Evolutionary conservation across 2,888 invertebrate genomes (phyloP).

Genomic region (Drosophila differens): DNA sequence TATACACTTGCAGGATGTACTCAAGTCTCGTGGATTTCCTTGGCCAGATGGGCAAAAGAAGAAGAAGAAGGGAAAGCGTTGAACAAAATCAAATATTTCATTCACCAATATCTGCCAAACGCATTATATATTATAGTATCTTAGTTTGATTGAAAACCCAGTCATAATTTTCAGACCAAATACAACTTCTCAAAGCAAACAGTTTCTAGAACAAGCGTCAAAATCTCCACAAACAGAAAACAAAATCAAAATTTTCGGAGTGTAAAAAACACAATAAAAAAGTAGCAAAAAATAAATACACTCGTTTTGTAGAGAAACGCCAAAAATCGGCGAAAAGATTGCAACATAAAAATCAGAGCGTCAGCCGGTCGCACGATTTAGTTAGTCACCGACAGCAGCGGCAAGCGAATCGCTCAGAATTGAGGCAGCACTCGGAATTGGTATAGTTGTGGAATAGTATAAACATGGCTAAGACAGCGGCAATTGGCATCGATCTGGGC

Average conservation of each 20-base stretch:
- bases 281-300: slow-evolving; percentile 9
- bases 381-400: slow-evolving; percentile 33
- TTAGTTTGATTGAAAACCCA: slow-evolving; percentile 43
- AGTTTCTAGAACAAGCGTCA: slow-evolving; percentile 59
- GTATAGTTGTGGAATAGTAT: not conserved
- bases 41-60: slow-evolving; percentile 95
- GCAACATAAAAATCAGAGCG: slow-evolving; percentile 54
- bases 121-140: not conserved
- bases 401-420: slow-evolving; percentile 12
- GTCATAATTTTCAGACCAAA: slow-evolving; percentile 36
- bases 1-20: slow-evolving; percentile 88
- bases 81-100: slow-evolving; percentile 14
- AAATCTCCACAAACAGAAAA: slow-evolving; percentile 52
- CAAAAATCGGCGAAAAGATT: slow-evolving; percentile 31
- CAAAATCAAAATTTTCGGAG: slow-evolving; percentile 43
- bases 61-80: slow-evolving; percentile 92
- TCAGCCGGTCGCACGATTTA: slow-evolving; percentile 35
- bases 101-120: slow-evolving; percentile 10
- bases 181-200: slow-evolving; percentile 26
- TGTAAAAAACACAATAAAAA: slow-evolving; percentile 41
- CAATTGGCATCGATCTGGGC: slow-evolving; percentile 93
- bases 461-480: slow-evolving; percentile 86
- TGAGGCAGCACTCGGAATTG: slow-evolving; percentile 1
- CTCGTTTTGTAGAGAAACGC: slow-evolving; percentile 41
- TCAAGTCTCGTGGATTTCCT: slow-evolving; percentile 94